phyloP scores from a whole-genome alignment of 1,140 invertebrate genomes.

The Calephelis virginiensis region DNA sequence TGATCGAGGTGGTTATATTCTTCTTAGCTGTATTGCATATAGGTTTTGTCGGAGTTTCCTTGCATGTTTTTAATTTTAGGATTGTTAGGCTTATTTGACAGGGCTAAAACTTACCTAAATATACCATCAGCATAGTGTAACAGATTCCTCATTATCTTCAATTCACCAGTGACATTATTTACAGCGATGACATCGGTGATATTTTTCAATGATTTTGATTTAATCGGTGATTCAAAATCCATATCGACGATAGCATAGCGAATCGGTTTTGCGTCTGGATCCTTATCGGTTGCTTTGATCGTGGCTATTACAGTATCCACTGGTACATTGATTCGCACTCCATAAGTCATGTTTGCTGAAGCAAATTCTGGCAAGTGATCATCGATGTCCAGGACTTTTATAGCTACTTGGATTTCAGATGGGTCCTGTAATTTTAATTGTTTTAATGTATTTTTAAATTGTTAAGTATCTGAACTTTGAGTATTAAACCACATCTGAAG shows the following conservation, averaged over 20 bases:
- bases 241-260: slow-evolving; percentile 82
- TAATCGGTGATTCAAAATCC: slow-evolving; percentile 82
- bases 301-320: slow-evolving; percentile 85
- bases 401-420: slow-evolving; percentile 83
- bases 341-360: slow-evolving; percentile 83
- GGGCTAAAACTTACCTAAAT: slow-evolving; percentile 64
- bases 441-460: neutral
- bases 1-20: no score
- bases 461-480: no score
- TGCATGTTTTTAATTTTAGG: no score
- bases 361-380: slow-evolving; percentile 86
- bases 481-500: no score
- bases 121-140: slow-evolving; percentile 85
- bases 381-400: slow-evolving; percentile 85
- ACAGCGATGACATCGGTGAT: slow-evolving; percentile 78
- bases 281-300: slow-evolving; percentile 83
- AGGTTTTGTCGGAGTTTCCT: no score
- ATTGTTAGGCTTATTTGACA: no score
- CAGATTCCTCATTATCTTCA: slow-evolving; percentile 84
- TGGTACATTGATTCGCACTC: slow-evolving; percentile 87
- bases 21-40: no score
- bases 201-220: slow-evolving; percentile 76
- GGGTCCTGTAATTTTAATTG: slow-evolving; percentile 78
- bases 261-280: slow-evolving; percentile 83
- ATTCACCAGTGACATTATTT: slow-evolving; percentile 83